phyloP scores from a whole-genome alignment of 53 echinoderm and acorn worm genomes.

The Glandiceps talaboti region DNA sequence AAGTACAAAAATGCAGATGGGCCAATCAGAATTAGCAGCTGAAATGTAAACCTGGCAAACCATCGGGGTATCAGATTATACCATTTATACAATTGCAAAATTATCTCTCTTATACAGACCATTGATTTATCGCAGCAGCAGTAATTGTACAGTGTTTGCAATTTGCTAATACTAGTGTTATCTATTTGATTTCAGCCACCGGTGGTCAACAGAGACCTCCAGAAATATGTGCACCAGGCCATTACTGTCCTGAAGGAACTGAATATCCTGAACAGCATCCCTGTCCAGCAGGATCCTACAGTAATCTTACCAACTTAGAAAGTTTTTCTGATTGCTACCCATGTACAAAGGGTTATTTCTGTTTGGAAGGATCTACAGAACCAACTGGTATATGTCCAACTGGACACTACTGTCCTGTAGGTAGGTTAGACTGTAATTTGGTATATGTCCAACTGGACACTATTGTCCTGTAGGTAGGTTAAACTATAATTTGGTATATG shows the following conservation, averaged over 20 bases:
- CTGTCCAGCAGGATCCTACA: constrained; percentile 89
- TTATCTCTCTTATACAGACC: no score
- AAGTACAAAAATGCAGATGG: no score
- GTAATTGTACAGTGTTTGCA: no score
- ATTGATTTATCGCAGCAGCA: no score
- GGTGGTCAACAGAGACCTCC: constrained; percentile 76
- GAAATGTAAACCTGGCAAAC: no score
- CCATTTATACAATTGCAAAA: no score
- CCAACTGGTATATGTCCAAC: constrained; percentile 78
- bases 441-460: neutral
- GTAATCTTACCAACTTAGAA: constrained; percentile 82
- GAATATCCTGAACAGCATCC: constrained; percentile 86
- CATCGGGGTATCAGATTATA: no score
- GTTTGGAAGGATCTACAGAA: constrained; percentile 51
- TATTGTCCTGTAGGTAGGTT: constrained; percentile 32
- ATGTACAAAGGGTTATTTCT: constrained; percentile 79
- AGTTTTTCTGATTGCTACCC: constrained; percentile 59
- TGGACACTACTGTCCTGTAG: constrained; percentile 91
- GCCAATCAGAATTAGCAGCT: no score
- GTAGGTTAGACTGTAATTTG: constrained; percentile 14
- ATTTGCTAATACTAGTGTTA: no score
- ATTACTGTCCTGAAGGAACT: constrained; percentile 83
- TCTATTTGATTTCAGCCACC: constrained; percentile 43
- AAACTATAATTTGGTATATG: neutral
- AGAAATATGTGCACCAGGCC: constrained; percentile 56